Evolutionary conservation across 2,888 invertebrate species (phyloP).

Genomic region (Cheilosia vulpina): DNA sequence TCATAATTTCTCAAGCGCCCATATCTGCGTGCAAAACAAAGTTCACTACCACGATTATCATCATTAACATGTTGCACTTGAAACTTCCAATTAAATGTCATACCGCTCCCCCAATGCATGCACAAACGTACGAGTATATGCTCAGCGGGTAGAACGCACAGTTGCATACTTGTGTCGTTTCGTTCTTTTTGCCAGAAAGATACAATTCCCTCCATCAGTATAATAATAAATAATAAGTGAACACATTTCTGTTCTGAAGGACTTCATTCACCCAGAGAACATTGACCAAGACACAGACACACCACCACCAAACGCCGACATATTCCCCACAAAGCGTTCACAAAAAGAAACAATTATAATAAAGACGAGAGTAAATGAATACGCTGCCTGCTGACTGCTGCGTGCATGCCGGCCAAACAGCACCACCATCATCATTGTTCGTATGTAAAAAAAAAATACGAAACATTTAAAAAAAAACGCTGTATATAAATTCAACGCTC

Average conservation of each 20-base stretch:
- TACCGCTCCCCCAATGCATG: neutral
- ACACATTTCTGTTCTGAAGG: conserved; percentile 20
- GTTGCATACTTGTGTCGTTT: neutral
- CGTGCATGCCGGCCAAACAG: conserved; percentile 7
- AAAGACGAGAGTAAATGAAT: conserved; percentile 26
- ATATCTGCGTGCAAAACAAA: conserved; percentile 1
- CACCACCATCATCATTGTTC: neutral
- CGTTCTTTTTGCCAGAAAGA: neutral
- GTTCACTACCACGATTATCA: conserved; percentile 22
- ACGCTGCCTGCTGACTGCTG: neutral
- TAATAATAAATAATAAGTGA: neutral
- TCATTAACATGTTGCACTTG: conserved; percentile 35
- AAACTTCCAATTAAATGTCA: conserved; percentile 16
- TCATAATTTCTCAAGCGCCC: neutral
- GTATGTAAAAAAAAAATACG: neutral
- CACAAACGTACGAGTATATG: neutral
- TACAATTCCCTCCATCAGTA: neutral
- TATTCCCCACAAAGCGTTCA: neutral
- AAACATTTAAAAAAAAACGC: neutral
- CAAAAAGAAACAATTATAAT: neutral
- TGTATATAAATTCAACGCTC: conserved; percentile 8
- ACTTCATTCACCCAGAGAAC: conserved; percentile 39
- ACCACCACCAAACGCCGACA: neutral
- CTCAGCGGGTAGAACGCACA: neutral
- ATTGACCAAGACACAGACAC: conserved; percentile 27